Evolutionary conservation across 2,888 invertebrate species (phyloP), one percentile per base, ranked within the genome.

Genomic region (Drosophila fungiperda): DNA sequence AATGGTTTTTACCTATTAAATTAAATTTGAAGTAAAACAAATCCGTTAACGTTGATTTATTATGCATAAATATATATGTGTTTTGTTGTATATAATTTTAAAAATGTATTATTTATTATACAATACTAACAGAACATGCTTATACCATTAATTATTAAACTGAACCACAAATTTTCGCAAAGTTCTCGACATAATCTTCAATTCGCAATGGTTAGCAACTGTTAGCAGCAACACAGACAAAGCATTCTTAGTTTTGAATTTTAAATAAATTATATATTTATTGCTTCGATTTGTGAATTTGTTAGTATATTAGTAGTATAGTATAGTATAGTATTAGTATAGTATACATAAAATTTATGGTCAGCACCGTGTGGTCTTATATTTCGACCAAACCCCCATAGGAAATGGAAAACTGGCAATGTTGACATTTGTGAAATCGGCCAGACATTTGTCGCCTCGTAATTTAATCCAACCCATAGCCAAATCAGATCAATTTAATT

Each of bases 281-380:
- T 33, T 42, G 48, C 40, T 45, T 71, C 36, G 40, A 32, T 40
- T 77, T 23, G 11, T 45, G 35, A 26, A 17, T 15, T 11, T 20
- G 33, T 32, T 12, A 17, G 33, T n/a, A 42, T 15, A 8, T 32
- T 17, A 48, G 23, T 23, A 23, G 23, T 23, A 23, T 23, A 23
- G 23, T 23, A 23, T 23, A 23, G 23, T 23, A 23, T 23, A 23
- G 23, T 23, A 23, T 23, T 23, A 23, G 23, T 23, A 23, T 23
- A 23, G 23, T 38, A 38, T 38, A 15, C 7, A 7, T 20, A 45
- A 6, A 33, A 40, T 68, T 33, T 55, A 38, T 42, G n/a, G 36
- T 1, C 20, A 75, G 58, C 67, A 80, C 87, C 80, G 75, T 66
- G 69, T 77, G 72, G 77, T 66, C 79, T 83, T 70, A 73, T 73